Base-by-base conservation (phyloP, 2,797 vertebrate species). In the Gouania willdenowi region DNA sequence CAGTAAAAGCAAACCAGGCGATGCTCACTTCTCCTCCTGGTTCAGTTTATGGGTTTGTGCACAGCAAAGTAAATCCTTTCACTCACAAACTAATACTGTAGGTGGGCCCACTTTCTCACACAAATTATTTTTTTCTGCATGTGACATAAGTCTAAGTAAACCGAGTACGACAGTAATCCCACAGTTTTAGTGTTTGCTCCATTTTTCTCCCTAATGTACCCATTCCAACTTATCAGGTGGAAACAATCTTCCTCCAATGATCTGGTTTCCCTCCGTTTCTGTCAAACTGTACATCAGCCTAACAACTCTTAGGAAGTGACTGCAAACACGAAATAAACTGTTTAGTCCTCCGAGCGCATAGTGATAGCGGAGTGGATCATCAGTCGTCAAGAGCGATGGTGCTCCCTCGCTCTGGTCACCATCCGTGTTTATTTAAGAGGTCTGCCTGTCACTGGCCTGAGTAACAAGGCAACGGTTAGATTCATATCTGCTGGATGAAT, bases 271-370 rank as follows among this genome's bases (percentile, higher is more conserved):
- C 88, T 98, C 95, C 70, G 65, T 87, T 91, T 71, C 90, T 94
- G 91, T 93, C 93, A 95, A 94, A 91, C 88, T 90, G 87, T 88
- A 85, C 89, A 90, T 93, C 91, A 92, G 89, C 90, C 90, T 93
- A 92, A 94, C 91, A 92, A 88, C 90, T 87, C 87, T 86, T 77
- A 94, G 94, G 93, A 98, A 94, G 92, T 93, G 89, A 91, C 89
- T 91, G 92, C 91, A 96, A 95, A 95, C 91, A 93, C 88, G 89
- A 93, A 92, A 93, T 95, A 93, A 93, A 97, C 92, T 94, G 94
- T 97, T 97, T 97, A 91, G 91, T 89, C 87, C 88, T 71, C 41
- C 48, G 77, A 87, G 87, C 76, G 75, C 86, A 84, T 85, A 87
- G 86, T 94, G 94, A 95, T 94, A 95, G 87, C 81, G 63, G 71